These are phyloP conservation scores for Chelidonichthys spinosus DNA, from an alignment of 2,797 vertebrate genomes.

Conservation along the genomic window DNA sequence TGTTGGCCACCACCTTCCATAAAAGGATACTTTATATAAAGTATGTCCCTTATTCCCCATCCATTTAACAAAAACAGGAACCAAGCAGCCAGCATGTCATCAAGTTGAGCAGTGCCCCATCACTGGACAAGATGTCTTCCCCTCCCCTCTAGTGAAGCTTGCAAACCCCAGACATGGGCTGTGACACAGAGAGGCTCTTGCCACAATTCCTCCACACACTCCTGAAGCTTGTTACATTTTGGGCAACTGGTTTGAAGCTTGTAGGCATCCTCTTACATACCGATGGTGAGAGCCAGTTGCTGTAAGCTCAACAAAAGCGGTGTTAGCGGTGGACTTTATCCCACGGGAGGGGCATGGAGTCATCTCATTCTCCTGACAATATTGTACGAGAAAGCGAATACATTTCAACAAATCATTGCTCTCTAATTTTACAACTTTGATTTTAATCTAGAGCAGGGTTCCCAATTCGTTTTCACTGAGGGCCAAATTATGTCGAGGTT, in stretches of 20 bases:
- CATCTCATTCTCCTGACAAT: background rate
- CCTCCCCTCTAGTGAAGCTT: slow-evolving; percentile 23
- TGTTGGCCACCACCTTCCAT: slow-evolving; percentile 6
- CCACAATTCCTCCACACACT: slow-evolving; percentile 22
- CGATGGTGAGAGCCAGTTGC: slow-evolving; percentile 13
- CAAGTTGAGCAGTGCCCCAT: background rate
- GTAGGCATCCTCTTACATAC: slow-evolving; percentile 17
- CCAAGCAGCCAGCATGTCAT: slow-evolving; percentile 6
- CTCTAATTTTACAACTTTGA: slow-evolving; percentile 24
- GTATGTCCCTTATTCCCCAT: slow-evolving; percentile 20
- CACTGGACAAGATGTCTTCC: slow-evolving; percentile 19
- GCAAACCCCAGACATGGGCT: slow-evolving; percentile 30
- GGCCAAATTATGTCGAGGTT: too few relatives aligned
- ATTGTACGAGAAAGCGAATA: background rate
- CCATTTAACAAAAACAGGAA: slow-evolving; percentile 35
- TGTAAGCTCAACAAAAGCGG: slow-evolving; percentile 16
- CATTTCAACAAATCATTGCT: slow-evolving; percentile 3
- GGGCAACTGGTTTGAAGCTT: slow-evolving; percentile 10
- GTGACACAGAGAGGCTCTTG: slow-evolving; percentile 28
- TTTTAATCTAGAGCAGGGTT: too few relatives aligned
- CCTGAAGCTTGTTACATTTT: slow-evolving; percentile 41
- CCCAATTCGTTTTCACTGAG: too few relatives aligned
- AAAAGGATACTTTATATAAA: slow-evolving; percentile 3
- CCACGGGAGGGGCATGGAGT: background rate
- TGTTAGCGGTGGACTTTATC: slow-evolving; percentile 11